These are phyloP conservation scores for Pseudolaguvia tuberculata DNA, from an alignment of 2,113 vertebrate species.

Conservation along the genomic window DNA sequence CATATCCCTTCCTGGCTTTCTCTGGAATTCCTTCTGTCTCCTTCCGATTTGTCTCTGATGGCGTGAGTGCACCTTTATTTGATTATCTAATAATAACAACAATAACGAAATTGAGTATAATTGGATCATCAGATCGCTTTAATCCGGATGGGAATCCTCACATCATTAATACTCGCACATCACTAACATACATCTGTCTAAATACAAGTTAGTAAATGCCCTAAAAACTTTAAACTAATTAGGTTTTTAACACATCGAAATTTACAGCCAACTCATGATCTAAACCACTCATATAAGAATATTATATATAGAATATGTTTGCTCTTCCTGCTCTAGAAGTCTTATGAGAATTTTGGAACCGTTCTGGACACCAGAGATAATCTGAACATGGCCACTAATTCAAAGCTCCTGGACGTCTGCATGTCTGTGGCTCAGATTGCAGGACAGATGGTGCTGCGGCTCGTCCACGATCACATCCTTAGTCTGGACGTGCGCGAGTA, in stretches of 20 bases:
- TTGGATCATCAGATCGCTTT: too few species aligned
- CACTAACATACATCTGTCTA: too few species aligned
- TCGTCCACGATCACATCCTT: conserved; percentile 77
- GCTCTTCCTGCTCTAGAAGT: conserved; percentile 20
- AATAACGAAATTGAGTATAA: neutral
- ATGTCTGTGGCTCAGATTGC: conserved; percentile 73
- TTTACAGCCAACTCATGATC: too few species aligned
- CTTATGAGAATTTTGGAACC: conserved; percentile 73
- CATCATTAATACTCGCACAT: too few species aligned
- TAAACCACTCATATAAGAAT: too few species aligned
- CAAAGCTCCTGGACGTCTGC: conserved; percentile 42
- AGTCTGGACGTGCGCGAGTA: conserved; percentile 75
- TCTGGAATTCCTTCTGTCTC: conserved; percentile 88
- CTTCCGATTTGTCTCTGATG: conserved; percentile 71
- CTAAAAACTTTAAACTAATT: too few species aligned
- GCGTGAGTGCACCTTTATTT: conserved; percentile 51
- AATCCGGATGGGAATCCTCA: too few species aligned
- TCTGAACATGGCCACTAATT: conserved; percentile 50
- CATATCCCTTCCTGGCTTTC: conserved; percentile 81
- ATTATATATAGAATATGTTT: too few species aligned
- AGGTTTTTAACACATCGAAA: too few species aligned
- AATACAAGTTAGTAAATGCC: too few species aligned
- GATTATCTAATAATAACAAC: neutral
- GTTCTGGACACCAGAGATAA: conserved; percentile 60
- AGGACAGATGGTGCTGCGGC: conserved; percentile 75